These are phyloP conservation scores for Butorides virescens DNA, from an alignment of 2,113 vertebrate genomes.

Conservation along the genomic window DNA sequence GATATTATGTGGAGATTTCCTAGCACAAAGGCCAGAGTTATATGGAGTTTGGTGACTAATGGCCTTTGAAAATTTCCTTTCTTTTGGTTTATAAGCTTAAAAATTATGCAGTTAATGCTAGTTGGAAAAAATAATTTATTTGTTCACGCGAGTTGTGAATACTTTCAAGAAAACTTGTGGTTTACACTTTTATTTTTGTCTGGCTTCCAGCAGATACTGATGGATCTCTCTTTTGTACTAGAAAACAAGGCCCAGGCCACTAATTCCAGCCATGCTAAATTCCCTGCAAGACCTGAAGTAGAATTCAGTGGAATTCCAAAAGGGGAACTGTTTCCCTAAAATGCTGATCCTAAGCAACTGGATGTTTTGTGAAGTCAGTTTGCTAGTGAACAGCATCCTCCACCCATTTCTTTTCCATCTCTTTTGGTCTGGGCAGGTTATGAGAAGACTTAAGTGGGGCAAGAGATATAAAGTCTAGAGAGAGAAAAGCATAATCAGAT, in stretches of 20 bases:
- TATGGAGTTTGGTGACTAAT: background rate
- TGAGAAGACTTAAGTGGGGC: accelerated
- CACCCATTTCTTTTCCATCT: background rate
- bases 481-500: background rate
- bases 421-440: background rate
- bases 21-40: background rate
- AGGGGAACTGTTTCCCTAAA: background rate
- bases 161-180: background rate
- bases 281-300: background rate
- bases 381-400: background rate
- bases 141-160: background rate
- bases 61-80: background rate
- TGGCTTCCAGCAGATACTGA: background rate
- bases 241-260: background rate
- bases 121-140: background rate
- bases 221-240: background rate
- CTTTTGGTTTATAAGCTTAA: background rate
- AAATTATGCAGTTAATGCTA: background rate
- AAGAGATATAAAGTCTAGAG: background rate
- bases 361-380: background rate
- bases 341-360: background rate
- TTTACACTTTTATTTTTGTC: background rate
- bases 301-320: background rate
- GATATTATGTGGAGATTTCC: background rate
- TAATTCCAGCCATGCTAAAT: background rate